A percentile compares a stretch with the other conserved stretches of the same genome.
These are phyloP conservation scores for Neodiprion pinetum DNA, from an alignment of 1,140 invertebrate genomes.

Conservation along the genomic window DNA sequence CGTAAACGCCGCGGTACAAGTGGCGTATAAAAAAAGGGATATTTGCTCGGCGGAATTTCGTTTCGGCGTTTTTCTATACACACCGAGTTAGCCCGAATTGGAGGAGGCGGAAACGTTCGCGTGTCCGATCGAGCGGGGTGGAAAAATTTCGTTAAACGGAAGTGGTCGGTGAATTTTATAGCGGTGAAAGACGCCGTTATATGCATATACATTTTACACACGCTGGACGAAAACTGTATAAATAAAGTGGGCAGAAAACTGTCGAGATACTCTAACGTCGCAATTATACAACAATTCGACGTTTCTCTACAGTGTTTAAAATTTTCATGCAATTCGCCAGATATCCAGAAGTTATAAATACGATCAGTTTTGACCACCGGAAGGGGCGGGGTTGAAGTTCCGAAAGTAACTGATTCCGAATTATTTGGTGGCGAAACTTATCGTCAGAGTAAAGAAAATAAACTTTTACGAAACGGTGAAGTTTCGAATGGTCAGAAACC, in stretches of 20 bases:
- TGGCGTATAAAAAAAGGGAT: background rate
- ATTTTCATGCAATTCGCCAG: constrained; percentile 39
- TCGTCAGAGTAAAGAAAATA: too few species aligned
- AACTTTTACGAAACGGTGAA: too few species aligned
- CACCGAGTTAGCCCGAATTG: background rate
- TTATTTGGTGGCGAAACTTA: too few species aligned
- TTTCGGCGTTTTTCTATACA: background rate
- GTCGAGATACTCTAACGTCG: background rate
- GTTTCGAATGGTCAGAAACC: too few species aligned
- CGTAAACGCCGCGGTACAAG: too few species aligned
- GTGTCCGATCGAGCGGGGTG: background rate
- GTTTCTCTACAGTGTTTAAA: constrained; percentile 18
- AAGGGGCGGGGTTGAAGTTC: constrained; percentile 20
- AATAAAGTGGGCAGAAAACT: background rate
- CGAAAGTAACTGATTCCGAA: too few species aligned
- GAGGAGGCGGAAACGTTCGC: background rate
- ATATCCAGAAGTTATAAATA: constrained; percentile 32
- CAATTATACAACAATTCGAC: background rate
- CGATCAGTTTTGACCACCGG: constrained; percentile 28
- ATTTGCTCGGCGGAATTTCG: background rate
- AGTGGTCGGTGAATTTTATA: background rate
- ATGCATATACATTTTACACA: background rate
- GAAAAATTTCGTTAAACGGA: background rate
- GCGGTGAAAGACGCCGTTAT: background rate
- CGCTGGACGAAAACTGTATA: background rate